Evolutionary conservation across 2,113 vertebrate genomes (phyloP), one percentile per base, ranked within the genome.

Genomic region (Myiozetetes cayanensis): DNA sequence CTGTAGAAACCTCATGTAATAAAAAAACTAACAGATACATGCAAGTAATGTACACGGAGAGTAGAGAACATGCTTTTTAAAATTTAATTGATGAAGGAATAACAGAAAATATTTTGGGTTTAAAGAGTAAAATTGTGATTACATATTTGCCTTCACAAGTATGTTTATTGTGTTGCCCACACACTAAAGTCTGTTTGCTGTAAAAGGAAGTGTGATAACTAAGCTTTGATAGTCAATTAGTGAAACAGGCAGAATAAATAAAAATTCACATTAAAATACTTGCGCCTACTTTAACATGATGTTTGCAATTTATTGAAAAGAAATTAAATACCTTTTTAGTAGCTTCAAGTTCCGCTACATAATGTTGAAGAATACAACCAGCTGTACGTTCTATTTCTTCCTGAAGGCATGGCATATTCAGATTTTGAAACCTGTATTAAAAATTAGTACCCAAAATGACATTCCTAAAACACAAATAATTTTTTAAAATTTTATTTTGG

Each of bases 351-450:
- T 99, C 98, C 70, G 96, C 94, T 79, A 95, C 81, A 56, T 98
- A 99, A 83, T 68, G 97, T 35, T 98, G 97, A 87, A 99, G 98
- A 97, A 99, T 98, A 39, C 35, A 71, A 66, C 79, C 82, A 68
- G 98, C 47, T 30, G 96, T 94, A 59, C 8, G 84, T 66, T 47
- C 86, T 78, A 94, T 98, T 97, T 99, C 97, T 68, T 92, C 75
- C 9, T 98, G 89, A 82, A 99, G 97, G 92, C 98, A 98, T 24
- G 98, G 97, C 87, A 99, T 97, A 80, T 98, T 98, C 83, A 99
- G 89, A 76, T 96, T 98, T 97, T 98, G 97, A 97, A 99, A 99
- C 86, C 98, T 99, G 77, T 81, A 94, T 96, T 82, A 59, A 94
- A 90, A 93, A 89, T 49, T 4, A 52, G 7, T 55, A 61, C 4